phyloP scores from a whole-genome alignment of 2,113 vertebrate species.

The Pao palembangensis region DNA sequence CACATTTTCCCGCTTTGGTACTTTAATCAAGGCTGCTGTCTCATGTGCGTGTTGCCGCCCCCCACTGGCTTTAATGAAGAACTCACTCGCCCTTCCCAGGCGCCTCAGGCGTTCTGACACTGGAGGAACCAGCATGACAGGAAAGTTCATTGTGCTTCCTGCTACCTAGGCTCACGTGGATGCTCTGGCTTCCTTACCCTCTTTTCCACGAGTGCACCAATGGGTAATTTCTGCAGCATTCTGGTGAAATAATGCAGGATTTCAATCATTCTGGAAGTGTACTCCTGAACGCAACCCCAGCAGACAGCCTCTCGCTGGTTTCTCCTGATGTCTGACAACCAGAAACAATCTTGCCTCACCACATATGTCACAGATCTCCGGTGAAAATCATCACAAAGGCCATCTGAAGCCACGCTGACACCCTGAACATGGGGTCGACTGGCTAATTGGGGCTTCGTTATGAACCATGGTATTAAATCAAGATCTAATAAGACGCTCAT shows the following conservation, averaged over 20 bases:
- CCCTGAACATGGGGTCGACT: slow-evolving; percentile 6
- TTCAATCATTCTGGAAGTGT: no score
- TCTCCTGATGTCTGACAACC: slow-evolving; percentile 5
- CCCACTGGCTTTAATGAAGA: background rate
- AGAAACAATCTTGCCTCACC: slow-evolving; percentile 59
- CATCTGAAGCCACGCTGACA: slow-evolving; percentile 6
- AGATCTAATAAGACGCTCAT: slow-evolving; percentile 37
- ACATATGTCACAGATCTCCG: slow-evolving; percentile 38
- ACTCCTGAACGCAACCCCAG: background rate
- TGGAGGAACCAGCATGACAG: no score
- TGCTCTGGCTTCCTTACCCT: no score
- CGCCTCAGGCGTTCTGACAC: no score
- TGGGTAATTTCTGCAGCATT: no score
- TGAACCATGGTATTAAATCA: slow-evolving; percentile 40
- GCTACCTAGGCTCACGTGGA: no score
- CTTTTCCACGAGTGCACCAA: no score
- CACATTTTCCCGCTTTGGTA: background rate
- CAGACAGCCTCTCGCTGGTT: slow-evolving; percentile 15
- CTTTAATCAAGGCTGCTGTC: slow-evolving; percentile 10
- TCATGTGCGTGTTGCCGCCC: background rate
- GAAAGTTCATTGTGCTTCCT: no score
- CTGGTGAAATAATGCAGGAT: no score
- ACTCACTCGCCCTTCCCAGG: background rate
- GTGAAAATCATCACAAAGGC: slow-evolving; percentile 20
- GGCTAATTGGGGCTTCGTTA: slow-evolving; percentile 50